Evolutionary conservation across 2,113 vertebrate species (phyloP).

Genomic region (Pelecanus crispus): DNA sequence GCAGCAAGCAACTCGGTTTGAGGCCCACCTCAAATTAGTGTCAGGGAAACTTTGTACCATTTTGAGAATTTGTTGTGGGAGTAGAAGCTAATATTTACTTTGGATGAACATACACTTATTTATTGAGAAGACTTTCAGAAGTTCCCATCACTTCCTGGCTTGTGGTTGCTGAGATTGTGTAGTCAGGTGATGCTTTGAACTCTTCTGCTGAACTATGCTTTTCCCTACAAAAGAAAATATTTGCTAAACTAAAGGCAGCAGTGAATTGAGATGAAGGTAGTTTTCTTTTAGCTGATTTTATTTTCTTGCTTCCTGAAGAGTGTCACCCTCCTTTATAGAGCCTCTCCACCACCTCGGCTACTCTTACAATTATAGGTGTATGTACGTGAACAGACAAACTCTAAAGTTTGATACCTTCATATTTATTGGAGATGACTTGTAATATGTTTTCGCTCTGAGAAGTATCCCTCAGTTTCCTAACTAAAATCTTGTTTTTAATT

Average conservation of each 20-base stretch:
- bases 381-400: not conserved
- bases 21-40: not conserved
- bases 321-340: not conserved
- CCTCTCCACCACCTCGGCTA: not conserved
- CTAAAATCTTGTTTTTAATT: not conserved
- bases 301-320: not conserved
- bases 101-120: not conserved
- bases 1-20: not conserved
- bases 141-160: not conserved
- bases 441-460: not conserved
- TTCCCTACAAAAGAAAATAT: not conserved
- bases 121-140: not conserved
- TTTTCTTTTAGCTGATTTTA: not conserved
- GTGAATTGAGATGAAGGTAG: not conserved
- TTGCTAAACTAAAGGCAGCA: not conserved
- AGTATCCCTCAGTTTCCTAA: not conserved
- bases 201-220: not conserved
- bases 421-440: not conserved
- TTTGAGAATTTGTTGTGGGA: not conserved
- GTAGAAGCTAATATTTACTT: not conserved
- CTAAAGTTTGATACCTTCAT: not conserved
- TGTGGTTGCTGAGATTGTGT: not conserved
- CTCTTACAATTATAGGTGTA: not conserved
- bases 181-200: not conserved
- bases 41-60: not conserved